Base-by-base conservation (phyloP, 2,888 invertebrate species). In the Hypena proboscidalis region DNA sequence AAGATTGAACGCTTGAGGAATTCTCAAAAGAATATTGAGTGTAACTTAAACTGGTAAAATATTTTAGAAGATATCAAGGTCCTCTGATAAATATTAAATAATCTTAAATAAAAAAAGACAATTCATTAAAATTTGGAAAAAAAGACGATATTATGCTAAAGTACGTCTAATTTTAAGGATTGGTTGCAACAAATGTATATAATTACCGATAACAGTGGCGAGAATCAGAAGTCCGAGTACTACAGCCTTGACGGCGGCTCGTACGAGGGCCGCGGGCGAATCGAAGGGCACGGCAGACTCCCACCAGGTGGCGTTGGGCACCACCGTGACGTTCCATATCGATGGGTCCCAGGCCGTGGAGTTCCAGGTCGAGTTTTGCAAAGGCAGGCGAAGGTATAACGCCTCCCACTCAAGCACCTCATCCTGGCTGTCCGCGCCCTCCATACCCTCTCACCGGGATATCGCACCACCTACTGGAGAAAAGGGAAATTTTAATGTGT, bases 131-230 rank as follows among this genome's bases (percentile, higher is more conserved):
- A n/a, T n/a, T n/a, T n/a, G n/a, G n/a, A n/a, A n/a, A n/a, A n/a
- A n/a, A n/a, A n/a, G n/a, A n/a, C n/a, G n/a, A n/a, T n/a, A n/a
- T n/a, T n/a, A n/a, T n/a, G n/a, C n/a, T n/a, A n/a, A n/a, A n/a
- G n/a, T n/a, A n/a, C n/a, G n/a, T n/a, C n/a, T n/a, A n/a, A n/a
- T n/a, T n/a, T n/a, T n/a, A n/a, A n/a, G n/a, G n/a, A n/a, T n/a
- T n/a, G n/a, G n/a, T n/a, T n/a, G n/a, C n/a, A n/a, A n/a, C n/a
- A n/a, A n/a, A n/a, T n/a, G 4, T 7, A 10, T 21, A 23, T 51
- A 61, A 66, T 90, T 75, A 93, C 93, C 93, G 69, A 93, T 92
- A 61, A 93, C 92, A 58, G 93, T 93, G 42, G 93, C 92, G 59
- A 93, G 79, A 59, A 93, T 93, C 51, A 93, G 92, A 63, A 93